Evolutionary conservation across 2,888 invertebrate genomes (phyloP).

Genomic region (Thymelicus lineola): DNA sequence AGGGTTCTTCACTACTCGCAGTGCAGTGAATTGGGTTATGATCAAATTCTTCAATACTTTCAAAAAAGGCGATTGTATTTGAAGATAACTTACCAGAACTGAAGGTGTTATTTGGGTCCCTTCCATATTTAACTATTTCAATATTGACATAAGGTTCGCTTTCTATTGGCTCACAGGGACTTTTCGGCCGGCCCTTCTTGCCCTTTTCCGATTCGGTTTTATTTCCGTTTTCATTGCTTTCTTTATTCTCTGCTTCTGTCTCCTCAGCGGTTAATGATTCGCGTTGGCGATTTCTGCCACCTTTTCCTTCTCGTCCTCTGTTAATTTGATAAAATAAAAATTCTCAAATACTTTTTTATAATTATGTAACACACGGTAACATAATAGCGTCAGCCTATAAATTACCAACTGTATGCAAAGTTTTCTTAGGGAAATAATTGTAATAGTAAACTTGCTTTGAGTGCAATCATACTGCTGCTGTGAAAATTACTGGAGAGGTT

Average conservation of each 20-base stretch:
- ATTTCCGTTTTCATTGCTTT: slow-evolving; percentile 56
- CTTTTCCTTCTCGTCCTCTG: slow-evolving; percentile 79
- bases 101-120: slow-evolving; percentile 89
- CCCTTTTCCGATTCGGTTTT: slow-evolving; percentile 62
- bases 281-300: slow-evolving; percentile 65
- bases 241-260: slow-evolving; percentile 44
- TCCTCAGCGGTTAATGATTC: slow-evolving; percentile 55
- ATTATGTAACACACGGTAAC: too few relatives aligned
- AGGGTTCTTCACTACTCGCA: too few relatives aligned
- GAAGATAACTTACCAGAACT: slow-evolving; percentile 84
- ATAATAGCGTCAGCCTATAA: too few relatives aligned
- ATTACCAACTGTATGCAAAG: too few relatives aligned
- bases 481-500: too few relatives aligned
- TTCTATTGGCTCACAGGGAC: slow-evolving; percentile 88
- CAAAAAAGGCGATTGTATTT: neutral
- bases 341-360: neutral
- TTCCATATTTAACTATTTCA: slow-evolving; percentile 89
- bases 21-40: neutral
- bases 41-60: neutral
- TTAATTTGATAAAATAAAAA: slow-evolving; percentile 8
- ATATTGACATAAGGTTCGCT: slow-evolving; percentile 88
- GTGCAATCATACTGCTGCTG: too few relatives aligned
- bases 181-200: slow-evolving; percentile 82
- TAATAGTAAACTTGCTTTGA: too few relatives aligned
- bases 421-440: too few relatives aligned